Percentiles rank a stretch among this genome's conserved stretches.
These are phyloP conservation scores for Drosophila asahinai DNA, from an alignment of 1,140 invertebrate species.

Conservation along the genomic window DNA sequence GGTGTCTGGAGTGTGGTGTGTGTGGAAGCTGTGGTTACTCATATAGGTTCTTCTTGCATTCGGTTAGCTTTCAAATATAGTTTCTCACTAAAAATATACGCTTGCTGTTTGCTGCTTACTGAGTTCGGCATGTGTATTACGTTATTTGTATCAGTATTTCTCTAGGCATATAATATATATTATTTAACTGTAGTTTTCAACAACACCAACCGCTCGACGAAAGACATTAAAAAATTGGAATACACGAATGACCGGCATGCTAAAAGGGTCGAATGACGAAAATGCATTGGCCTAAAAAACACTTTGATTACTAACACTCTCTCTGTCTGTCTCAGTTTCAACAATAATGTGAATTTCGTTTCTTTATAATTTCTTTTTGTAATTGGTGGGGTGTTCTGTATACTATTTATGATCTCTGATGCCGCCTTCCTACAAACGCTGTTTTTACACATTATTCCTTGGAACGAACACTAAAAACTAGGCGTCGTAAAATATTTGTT, in stretches of 20 bases:
- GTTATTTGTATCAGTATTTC: slow-evolving; percentile 44
- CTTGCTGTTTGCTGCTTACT: slow-evolving; percentile 35
- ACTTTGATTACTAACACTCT: slow-evolving; percentile 47
- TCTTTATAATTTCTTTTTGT: slow-evolving; percentile 52
- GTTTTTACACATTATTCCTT: slow-evolving; percentile 42
- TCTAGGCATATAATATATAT: slow-evolving; percentile 50
- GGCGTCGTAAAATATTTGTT: slow-evolving; percentile 70
- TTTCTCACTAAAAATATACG: slow-evolving; percentile 73
- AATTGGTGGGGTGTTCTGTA: slow-evolving; percentile 78
- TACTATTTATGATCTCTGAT: slow-evolving; percentile 40
- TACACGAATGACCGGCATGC: slow-evolving; percentile 69
- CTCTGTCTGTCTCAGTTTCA: slow-evolving; percentile 26
- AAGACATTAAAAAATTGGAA: slow-evolving; percentile 64
- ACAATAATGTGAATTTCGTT: slow-evolving; percentile 71
- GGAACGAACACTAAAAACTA: slow-evolving; percentile 78
- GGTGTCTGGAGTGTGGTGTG: slow-evolving; percentile 1
- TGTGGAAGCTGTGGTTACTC: slow-evolving; percentile 66
- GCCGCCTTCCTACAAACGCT: slow-evolving; percentile 36
- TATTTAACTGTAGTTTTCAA: slow-evolving; percentile 72
- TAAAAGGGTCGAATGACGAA: slow-evolving; percentile 61
- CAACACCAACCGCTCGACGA: slow-evolving; percentile 64
- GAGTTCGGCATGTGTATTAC: slow-evolving; percentile 33
- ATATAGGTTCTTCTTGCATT: slow-evolving; percentile 33
- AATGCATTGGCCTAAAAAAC: slow-evolving; percentile 61
- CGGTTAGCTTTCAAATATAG: slow-evolving; percentile 51